phyloP scores from a whole-genome alignment of 2,797 vertebrate genomes.

The Threskiornis aethiopicus region DNA sequence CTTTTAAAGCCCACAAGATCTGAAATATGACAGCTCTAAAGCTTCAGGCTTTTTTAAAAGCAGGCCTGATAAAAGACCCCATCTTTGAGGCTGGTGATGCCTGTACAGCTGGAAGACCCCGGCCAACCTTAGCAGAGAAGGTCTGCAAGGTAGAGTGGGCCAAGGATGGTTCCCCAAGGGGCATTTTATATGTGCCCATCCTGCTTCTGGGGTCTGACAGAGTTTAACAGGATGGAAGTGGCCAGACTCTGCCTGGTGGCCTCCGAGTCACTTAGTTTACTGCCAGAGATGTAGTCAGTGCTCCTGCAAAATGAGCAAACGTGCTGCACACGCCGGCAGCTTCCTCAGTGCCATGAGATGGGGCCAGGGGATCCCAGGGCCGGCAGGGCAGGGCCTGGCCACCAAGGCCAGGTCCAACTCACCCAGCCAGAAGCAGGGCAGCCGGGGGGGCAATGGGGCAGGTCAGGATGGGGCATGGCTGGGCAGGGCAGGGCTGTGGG shows the following conservation, averaged over 20 bases:
- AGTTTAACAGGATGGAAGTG: neutral
- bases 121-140: neutral
- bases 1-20: constrained; percentile 28
- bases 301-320: neutral
- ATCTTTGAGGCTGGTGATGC: neutral
- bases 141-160: neutral
- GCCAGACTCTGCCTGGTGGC: fast-evolving
- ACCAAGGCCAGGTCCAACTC: neutral
- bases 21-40: neutral
- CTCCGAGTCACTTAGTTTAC: neutral
- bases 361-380: fast-evolving
- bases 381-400: too few species aligned
- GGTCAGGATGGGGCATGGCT: too few species aligned
- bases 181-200: neutral
- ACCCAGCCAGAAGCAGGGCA: neutral
- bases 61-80: neutral
- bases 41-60: neutral
- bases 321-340: fast-evolving
- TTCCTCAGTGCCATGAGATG: neutral
- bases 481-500: too few species aligned
- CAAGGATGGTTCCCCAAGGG: neutral
- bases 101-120: neutral
- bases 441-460: fast-evolving
- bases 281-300: neutral
- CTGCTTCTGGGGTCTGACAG: neutral